Base-by-base conservation (phyloP, 53 echinoderm and acorn worm species). In the Hippasteria phrygiana region DNA sequence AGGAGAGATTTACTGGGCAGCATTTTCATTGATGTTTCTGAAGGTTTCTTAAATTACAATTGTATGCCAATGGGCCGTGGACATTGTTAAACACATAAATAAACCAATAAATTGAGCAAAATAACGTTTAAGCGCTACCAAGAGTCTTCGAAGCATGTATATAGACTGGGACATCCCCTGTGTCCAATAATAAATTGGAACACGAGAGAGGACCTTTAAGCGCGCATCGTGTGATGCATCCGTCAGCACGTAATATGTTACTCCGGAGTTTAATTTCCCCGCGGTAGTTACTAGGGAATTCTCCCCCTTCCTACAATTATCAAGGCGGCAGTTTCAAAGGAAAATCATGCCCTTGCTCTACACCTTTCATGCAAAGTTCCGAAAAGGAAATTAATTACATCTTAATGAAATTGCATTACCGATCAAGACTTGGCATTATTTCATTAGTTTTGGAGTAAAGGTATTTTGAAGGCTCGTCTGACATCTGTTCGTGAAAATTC, bases 231-330 rank as follows among this genome's bases (percentile, higher is more conserved):
- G 71, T 38, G 70, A 85, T 85, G 51, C 51, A 85, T 85, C 85
- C 85, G 28, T 85, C 85, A 71, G 50, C 85, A 71, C 69, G 85
- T 71, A 85, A 85, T 85, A 53, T 71, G 85, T 50, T 85, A 70
- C 46, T 51, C 51, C 38, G 53, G 22, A 18, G 65, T 42, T 71
- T 85, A 65, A 85, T 65, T 85, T 85, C 64, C 71, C 85, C 85
- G 14, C 70, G 71, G 85, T 85, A 31, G 45, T 55, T 66, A 42
- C 31, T 2, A 11, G 71, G 85, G 36, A 71, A 48, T 70, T 85
- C 70, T 4, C 38, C 18, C n/a, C 22, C 36, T 35, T 67, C 37
- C 70, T 41, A 22, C 47, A 50, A 53, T 51, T 85, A 37, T 50
- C 38, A 70, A 20, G 85, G 85, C 85, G 85, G 85, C 54, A 50